A percentile compares a stretch with the other conserved stretches of the same genome.
These are phyloP conservation scores for Clepsis dumicolana DNA, from an alignment of 2,888 invertebrate genomes.

Conservation along the genomic window DNA sequence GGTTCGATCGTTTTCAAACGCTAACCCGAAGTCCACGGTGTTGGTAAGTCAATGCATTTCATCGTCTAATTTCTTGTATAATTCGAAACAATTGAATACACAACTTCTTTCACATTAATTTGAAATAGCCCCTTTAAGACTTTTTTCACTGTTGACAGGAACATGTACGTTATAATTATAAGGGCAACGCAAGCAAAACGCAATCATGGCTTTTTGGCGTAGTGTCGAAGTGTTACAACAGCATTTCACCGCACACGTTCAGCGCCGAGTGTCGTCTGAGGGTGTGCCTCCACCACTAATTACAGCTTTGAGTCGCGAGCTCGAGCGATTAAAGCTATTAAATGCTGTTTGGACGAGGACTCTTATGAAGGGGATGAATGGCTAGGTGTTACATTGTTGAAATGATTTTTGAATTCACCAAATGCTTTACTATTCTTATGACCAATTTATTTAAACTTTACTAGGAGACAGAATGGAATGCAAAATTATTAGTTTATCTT, in stretches of 20 bases:
- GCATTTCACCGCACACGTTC: not conserved
- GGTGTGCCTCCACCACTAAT: slow-evolving; percentile 17
- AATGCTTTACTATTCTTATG: too few relatives aligned
- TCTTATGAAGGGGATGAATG: not conserved
- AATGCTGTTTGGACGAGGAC: slow-evolving; percentile 18
- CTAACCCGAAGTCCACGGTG: too few relatives aligned
- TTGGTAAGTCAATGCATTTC: too few relatives aligned
- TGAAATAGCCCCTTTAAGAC: too few relatives aligned
- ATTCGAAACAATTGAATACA: too few relatives aligned
- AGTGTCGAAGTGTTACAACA: not conserved
- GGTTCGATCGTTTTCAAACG: too few relatives aligned
- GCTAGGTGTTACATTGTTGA: not conserved
- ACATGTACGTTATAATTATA: not conserved
- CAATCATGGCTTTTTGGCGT: not conserved
- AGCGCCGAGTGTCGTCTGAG: slow-evolving; percentile 29
- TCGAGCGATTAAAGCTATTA: slow-evolving; percentile 24
- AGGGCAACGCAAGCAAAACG: not conserved
- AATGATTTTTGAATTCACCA: not conserved
- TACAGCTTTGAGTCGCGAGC: slow-evolving; percentile 19
- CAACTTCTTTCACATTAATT: too few relatives aligned
- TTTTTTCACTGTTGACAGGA: too few relatives aligned
- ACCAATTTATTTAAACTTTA: too few relatives aligned
- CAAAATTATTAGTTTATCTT: too few relatives aligned
- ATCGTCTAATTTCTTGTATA: too few relatives aligned
- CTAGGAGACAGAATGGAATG: too few relatives aligned